Evolutionary conservation across 2,888 invertebrate species (phyloP).

Genomic region (Leptinotarsa haldemani): DNA sequence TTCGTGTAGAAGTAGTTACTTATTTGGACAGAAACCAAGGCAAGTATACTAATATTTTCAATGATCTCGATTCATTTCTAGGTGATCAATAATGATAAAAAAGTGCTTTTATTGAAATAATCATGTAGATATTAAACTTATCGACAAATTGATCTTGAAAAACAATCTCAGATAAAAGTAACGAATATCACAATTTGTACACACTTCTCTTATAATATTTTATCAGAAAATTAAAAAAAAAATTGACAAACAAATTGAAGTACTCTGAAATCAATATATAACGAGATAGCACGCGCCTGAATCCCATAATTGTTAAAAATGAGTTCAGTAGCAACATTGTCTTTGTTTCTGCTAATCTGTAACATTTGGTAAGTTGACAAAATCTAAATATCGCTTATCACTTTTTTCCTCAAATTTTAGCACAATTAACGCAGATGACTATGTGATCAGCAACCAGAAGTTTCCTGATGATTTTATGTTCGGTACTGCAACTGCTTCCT

Average conservation of each 20-base stretch:
- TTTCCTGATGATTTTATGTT: slow-evolving; percentile 13
- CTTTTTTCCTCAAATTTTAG: neutral
- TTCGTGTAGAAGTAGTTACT: too few species aligned
- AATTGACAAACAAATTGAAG: neutral
- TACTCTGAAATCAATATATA: neutral
- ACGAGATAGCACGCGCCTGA: neutral
- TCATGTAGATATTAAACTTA: too few species aligned
- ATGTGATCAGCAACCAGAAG: neutral
- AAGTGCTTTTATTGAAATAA: too few species aligned
- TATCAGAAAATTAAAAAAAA: too few species aligned
- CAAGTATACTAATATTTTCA: too few species aligned
- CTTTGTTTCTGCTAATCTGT: neutral
- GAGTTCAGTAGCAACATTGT: neutral
- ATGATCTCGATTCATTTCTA: too few species aligned
- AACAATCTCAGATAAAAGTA: too few species aligned
- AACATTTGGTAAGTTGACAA: neutral
- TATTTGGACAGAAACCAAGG: too few species aligned
- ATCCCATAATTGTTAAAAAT: neutral
- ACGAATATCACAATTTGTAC: too few species aligned
- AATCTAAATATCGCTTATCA: neutral
- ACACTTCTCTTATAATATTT: too few species aligned
- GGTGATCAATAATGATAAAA: too few species aligned
- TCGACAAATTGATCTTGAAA: too few species aligned
- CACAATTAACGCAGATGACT: neutral
- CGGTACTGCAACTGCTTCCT: neutral